Evolutionary conservation across 2,888 invertebrate genomes (phyloP), one percentile per base, ranked within the genome.

Genomic region (Caenorhabditis auriculariae): DNA sequence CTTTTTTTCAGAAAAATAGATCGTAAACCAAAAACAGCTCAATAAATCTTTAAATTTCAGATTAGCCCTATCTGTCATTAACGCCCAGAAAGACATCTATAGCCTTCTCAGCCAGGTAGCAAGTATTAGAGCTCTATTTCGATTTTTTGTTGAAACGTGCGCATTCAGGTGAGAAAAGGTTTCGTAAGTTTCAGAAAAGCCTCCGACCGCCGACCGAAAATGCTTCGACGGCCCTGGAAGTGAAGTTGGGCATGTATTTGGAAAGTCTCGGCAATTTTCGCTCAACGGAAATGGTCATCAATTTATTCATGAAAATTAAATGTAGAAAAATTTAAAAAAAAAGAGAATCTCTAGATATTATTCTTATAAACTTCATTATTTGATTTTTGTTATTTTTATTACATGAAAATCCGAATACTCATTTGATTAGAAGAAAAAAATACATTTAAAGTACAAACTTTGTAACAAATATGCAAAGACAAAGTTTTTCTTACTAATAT

Each of bases 241-340:
- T 74, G n/a, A 59, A 63, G 39, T 50, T 72, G 19, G 74, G 74
- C 32, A 66, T 72, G 61, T 74, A 74, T 45, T 43, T 74, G 24
- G 74, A 74, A 44, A 69, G 69, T 42, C 46, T 74, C 7, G 74
- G 74, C 39, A 72, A 74, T 49, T 74, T 74, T 29, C 62, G 70
- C 7, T 67, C 72, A 2, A 64, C 69, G 9, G 74, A 74, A 60
- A 74, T 74, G 74, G 73, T 73, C 27, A n/a, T 47, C 42, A 17
- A 42, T 42, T n/a, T 9, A 9, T 12, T 42, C 12, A 19, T 42
- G 12, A n/a, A 12, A n/a, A 9, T 32, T 9, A 41, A 15, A 12
- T 15, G 15, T 27, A 45, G 12, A 17, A 15, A 15, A 45, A 45
- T 45, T 23, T 12, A 15, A 41, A 9, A 9, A 41, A 19, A n/a